Evolutionary conservation across 2,888 invertebrate species (phyloP), one percentile per base, ranked within the genome.

Genomic region (Omphaloscelis lunosa): DNA sequence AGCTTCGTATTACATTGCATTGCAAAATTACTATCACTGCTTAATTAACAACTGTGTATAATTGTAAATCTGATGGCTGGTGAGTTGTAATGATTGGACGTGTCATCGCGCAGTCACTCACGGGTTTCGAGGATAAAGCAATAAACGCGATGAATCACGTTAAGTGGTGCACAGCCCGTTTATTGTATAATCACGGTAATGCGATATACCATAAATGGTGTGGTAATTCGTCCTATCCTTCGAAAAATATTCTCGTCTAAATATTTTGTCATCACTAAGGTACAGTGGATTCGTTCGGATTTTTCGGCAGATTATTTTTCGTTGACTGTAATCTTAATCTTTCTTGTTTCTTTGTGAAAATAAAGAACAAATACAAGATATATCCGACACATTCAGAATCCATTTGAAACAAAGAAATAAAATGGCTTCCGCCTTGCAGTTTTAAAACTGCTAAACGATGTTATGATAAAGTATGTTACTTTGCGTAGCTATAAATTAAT

Each of bases 401-500:
- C 9, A 66, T 86, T 72, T 63, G 8, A 68, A 53, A 71, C 53
- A 84, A 84, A 48, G 45, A 79, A 45, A 59, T 51, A 59, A 86
- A 76, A 72, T 74, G 63, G 68, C 41, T 72, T 67, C 65, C 45
- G 17, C 61, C n/a, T 75, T 72, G 58, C 62, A 75, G 68, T 72
- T 82, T 82, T 65, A 61, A 71, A 72, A 83, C 79, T 58, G 84
- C 51, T 85, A 87, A 81, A 85, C 74, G 82, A 85, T 87, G 69
- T 81, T 85, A 85, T 87, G 87, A 84, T 87, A 85, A 77, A 85
- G 72, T 87, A 84, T 74, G 79, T 78, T 83, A 70, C 85, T 63
- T 74, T 77, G 76, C 82, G 88, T 81, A 61, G 69, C 72, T 77
- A 81, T 87, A 87, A 82, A 87, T 87, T 84, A 84, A 84, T 87